Base-by-base conservation (phyloP, 2,113 vertebrate species). In the Bungarus multicinctus region DNA sequence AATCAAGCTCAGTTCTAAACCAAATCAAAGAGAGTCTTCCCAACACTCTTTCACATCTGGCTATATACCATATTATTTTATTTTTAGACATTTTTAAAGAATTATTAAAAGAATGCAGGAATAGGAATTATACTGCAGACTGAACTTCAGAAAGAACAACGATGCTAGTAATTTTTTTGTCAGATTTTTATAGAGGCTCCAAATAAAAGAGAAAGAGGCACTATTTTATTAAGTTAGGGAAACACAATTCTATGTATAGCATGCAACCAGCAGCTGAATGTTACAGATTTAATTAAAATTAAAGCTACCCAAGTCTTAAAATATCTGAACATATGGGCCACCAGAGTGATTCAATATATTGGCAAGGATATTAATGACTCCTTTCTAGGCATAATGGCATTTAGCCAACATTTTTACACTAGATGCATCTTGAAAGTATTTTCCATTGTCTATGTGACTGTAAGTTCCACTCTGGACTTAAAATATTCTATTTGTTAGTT, bases 241-340 rank as follows among this genome's bases (percentile, higher is more conserved):
- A 89, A 89, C n/a, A 93, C 92, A 87, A 91, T 93, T 91, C 91
- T 85, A 91, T 74, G 90, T 18, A 94, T 16, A 91, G 74, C 57
- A 94, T 34, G 10, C 81, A 94, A 92, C 90, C 95, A 95, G 81
- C 90, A 96, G 92, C 87, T 88, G 20, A 57, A 93, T 30, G 93
- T 93, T 87, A 93, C 93, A 95, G 91, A 5, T 91, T 95, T 96
- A 95, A 97, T 97, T 96, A 94, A 96, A 93, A 93, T 92, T 23
- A 93, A 64, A 92, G 87, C 92, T 94, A 89, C 94, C 93, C 94
- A 92, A 96, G 91, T 91, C 93, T 93, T 96, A 96, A 96, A 97
- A 94, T 94, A 94, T 39, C 91, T 95, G 93, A 90, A 92, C 94
- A 95, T 96, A 94, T 81, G 87, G 95, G 94, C 93, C 81, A 94